Percentiles rank a stretch among this genome's conserved stretches.
Conservation (phyloP, 2,113 vertebrate species). For the Pampusana beccarii region DNA sequence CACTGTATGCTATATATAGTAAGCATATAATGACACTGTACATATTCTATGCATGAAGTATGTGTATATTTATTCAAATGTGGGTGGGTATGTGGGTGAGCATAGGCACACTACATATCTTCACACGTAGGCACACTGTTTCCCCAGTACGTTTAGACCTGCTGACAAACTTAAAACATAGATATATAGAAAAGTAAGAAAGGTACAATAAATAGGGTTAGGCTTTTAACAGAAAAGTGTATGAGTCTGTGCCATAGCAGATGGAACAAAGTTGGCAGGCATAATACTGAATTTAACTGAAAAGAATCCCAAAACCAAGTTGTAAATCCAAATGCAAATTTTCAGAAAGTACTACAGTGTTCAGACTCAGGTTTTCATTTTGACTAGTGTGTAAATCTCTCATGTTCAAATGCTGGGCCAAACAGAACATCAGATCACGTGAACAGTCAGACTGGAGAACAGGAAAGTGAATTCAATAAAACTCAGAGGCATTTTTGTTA, state of each 20-base stretch:
- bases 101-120: not conserved
- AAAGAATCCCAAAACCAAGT: not conserved
- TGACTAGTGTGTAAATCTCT: not conserved
- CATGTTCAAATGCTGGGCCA: not conserved
- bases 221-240: not conserved
- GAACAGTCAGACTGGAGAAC: not conserved
- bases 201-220: not conserved
- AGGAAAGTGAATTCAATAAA: not conserved
- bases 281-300: not conserved
- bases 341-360: not conserved
- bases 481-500: not conserved
- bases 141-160: not conserved
- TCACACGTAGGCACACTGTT: rapidly evolving
- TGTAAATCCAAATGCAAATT: not conserved
- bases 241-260: rapidly evolving
- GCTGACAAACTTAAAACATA: not conserved
- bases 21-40: not conserved
- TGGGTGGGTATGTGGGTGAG: not conserved
- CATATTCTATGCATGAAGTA: not conserved
- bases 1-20: not conserved
- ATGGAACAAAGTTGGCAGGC: not conserved
- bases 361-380: not conserved
- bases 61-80: not conserved
- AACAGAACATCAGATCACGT: not conserved
- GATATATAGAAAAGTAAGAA: not conserved